Base-by-base conservation (phyloP, 2,113 vertebrate species). In the Synchiropus splendidus region DNA sequence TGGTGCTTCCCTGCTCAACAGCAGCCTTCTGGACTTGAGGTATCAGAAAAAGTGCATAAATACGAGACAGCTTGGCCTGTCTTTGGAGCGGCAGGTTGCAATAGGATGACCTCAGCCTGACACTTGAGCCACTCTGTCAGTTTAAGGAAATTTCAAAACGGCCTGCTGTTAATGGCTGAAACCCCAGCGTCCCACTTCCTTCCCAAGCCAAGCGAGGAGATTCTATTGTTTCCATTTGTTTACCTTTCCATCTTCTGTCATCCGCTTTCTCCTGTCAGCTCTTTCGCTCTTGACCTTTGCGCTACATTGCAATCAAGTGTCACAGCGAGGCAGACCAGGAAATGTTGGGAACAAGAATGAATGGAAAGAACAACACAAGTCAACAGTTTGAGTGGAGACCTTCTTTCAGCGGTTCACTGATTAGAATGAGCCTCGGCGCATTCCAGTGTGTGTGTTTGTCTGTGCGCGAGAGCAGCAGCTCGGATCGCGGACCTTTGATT, bases 301-400 rank as follows among this genome's bases (percentile, higher is more conserved):
- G 10, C 42, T 59, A 54, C 48, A 76, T 74, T 74, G 61, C 72
- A 72, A 63, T 54, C 67, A 71, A 53, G 64, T 47, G 31, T 53
- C 39, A 47, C 31, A 54, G 54, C 61, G 39, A 64, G 68, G 61
- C 47, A 38, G 54, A 37, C 11, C 31, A 36, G 56, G 33, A 70
- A 79, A 72, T 64, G 52, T 61, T 62, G 33, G 47, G 53, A 63
- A 51, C 9, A 4, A 54, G 53, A 49, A 56, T 31, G 74, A 75
- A 61, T 63, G 58, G 60, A 42, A 34, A 50, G 65, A 70, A 66
- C 61, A 67, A 68, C 50, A 55, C 31, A 6, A 39, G 55, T 63
- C 73, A 66, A 71, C 59, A 48, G 49, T 31, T 51, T 38, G 61
- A 74, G 58, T 69, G 44, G 60, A 75, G 74, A 51, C 36, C 66